Conservation (phyloP, 1,140 invertebrate species). For the Drosophila ercepeae region DNA sequence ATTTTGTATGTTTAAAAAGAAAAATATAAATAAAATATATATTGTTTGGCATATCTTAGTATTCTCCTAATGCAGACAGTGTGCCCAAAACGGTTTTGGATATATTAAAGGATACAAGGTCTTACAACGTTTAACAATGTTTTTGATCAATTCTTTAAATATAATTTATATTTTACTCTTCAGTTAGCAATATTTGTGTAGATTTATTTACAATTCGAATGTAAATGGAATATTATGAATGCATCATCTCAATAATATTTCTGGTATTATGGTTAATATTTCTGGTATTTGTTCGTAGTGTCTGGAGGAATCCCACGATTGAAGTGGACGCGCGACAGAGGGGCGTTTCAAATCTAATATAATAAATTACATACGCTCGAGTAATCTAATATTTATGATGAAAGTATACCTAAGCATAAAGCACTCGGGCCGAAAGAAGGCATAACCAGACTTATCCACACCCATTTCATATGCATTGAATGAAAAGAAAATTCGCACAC, state of each 20-base stretch:
- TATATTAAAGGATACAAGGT: too few species aligned
- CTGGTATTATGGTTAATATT: not conserved
- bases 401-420: slow-evolving; percentile 53
- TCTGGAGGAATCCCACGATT: not conserved
- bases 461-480: slow-evolving; percentile 66
- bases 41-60: too few species aligned
- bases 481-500: slow-evolving; percentile 28
- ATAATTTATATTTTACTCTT: too few species aligned
- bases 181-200: too few species aligned
- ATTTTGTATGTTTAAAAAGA: too few species aligned
- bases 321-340: not conserved
- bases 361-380: slow-evolving; percentile 73
- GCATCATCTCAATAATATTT: not conserved
- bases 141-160: too few species aligned
- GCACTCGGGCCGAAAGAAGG: slow-evolving; percentile 15
- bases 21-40: too few species aligned
- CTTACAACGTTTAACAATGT: too few species aligned
- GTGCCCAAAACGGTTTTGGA: too few species aligned
- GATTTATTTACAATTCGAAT: too few species aligned
- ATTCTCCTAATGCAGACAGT: too few species aligned
- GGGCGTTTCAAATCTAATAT: slow-evolving; percentile 69
- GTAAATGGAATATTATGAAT: too few species aligned
- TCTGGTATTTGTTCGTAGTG: not conserved
- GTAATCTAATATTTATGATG: slow-evolving; percentile 80
- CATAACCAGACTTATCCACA: slow-evolving; percentile 40